These are phyloP conservation scores for Pipa parva DNA, from an alignment of 2,113 vertebrate species.

Conservation along the genomic window DNA sequence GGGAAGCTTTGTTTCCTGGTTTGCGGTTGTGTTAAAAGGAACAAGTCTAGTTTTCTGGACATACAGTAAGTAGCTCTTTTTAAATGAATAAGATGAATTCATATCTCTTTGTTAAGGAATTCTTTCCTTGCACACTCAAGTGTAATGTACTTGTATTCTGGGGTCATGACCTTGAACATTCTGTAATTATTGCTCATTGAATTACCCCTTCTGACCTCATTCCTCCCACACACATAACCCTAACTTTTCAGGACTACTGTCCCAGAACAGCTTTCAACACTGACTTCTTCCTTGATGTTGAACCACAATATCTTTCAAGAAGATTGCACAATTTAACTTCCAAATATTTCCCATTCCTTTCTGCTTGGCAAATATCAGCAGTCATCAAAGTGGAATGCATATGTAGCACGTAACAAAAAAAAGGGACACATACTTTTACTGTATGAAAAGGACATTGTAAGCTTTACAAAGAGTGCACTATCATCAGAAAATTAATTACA, in stretches of 20 bases:
- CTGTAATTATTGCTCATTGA: slow-evolving; percentile 32
- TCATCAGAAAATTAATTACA: slow-evolving; percentile 26
- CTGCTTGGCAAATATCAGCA: slow-evolving; percentile 29
- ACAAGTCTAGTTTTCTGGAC: too few relatives aligned
- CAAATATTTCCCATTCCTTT: slow-evolving; percentile 38
- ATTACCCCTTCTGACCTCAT: slow-evolving; percentile 8
- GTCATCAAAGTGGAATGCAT: slow-evolving; percentile 38
- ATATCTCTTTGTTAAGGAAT: not conserved
- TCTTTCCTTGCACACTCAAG: not conserved
- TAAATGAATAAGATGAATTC: not conserved
- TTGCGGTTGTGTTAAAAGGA: too few relatives aligned
- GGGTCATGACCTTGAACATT: slow-evolving; percentile 6
- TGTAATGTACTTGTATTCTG: not conserved
- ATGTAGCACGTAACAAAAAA: slow-evolving; percentile 25
- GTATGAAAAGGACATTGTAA: slow-evolving; percentile 40
- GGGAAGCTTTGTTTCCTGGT: too few relatives aligned
- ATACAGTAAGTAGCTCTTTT: too few relatives aligned
- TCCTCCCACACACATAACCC: slow-evolving; percentile 11
- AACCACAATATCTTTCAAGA: slow-evolving; percentile 30
- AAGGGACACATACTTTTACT: slow-evolving; percentile 9
- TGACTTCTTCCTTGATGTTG: slow-evolving; percentile 28
- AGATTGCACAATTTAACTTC: slow-evolving; percentile 33
- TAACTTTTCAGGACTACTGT: slow-evolving; percentile 24
- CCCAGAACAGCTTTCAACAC: slow-evolving; percentile 19
- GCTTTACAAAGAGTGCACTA: slow-evolving; percentile 27